phyloP scores from a whole-genome alignment of 2,888 invertebrate genomes.

The Dendrolimus pini region DNA sequence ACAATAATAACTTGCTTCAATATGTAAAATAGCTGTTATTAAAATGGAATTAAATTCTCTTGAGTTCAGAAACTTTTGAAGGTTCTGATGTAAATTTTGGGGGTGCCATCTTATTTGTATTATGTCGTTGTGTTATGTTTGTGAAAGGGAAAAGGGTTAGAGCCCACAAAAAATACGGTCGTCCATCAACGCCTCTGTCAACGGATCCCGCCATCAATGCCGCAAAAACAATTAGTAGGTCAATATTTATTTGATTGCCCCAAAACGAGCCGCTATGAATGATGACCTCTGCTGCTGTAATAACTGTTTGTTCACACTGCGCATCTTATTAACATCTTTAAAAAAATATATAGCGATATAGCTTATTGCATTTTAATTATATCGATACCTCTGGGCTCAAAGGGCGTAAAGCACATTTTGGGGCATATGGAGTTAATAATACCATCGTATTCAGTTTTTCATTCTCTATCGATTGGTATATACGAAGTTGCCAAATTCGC shows the following conservation, averaged over 20 bases:
- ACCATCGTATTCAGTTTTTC: too few species aligned
- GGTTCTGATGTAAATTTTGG: slow-evolving; percentile 23
- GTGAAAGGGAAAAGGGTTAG: slow-evolving; percentile 42
- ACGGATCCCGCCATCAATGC: slow-evolving; percentile 58
- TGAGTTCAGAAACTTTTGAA: slow-evolving; percentile 16
- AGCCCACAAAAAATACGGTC: slow-evolving; percentile 54
- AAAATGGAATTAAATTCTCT: slow-evolving; percentile 34
- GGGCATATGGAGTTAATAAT: too few species aligned
- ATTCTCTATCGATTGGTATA: too few species aligned
- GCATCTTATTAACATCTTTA: too few species aligned
- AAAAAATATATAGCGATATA: too few species aligned
- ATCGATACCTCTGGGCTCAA: too few species aligned
- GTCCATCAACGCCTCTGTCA: slow-evolving; percentile 68
- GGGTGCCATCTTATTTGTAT: slow-evolving; percentile 22
- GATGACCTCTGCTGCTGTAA: slow-evolving; percentile 33
- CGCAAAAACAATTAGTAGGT: slow-evolving; percentile 72
- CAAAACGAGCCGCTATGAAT: slow-evolving; percentile 42
- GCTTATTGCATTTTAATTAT: too few species aligned
- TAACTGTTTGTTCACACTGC: too few species aligned
- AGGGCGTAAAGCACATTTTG: too few species aligned
- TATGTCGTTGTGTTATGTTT: slow-evolving; percentile 41
- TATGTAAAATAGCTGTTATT: slow-evolving; percentile 46
- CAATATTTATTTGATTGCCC: slow-evolving; percentile 70
- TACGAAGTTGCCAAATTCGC: too few species aligned
- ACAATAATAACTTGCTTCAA: slow-evolving; percentile 46